These are phyloP conservation scores for Saccopteryx leptura DNA, from an alignment of 2,113 vertebrate species.

Conservation along the genomic window DNA sequence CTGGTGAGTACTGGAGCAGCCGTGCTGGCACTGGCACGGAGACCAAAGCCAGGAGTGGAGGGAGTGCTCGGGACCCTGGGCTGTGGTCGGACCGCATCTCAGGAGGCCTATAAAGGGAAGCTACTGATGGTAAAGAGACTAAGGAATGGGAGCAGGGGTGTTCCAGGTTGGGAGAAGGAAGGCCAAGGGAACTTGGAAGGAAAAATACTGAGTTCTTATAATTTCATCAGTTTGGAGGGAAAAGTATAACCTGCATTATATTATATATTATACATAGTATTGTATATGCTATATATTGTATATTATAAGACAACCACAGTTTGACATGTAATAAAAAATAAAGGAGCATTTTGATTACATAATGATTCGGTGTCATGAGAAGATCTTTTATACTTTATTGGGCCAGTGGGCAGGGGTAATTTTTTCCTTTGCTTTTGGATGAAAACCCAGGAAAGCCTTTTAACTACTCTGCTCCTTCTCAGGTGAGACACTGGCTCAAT, in stretches of 20 bases:
- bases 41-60: not conserved
- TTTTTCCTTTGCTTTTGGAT: not conserved
- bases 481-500: not conserved
- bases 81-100: not conserved
- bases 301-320: not conserved
- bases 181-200: not conserved
- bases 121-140: not conserved
- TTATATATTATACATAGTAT: not conserved
- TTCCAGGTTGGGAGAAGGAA: not conserved
- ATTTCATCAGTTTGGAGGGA: not conserved
- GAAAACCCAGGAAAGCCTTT: constrained; percentile 31
- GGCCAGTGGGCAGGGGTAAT: not conserved
- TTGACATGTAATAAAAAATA: not conserved
- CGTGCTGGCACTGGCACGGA: not conserved
- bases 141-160: not conserved
- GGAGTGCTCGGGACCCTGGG: not conserved
- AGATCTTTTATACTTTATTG: not conserved
- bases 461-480: not conserved
- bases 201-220: not conserved
- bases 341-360: not conserved
- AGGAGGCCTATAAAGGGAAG: not conserved
- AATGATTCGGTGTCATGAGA: not conserved
- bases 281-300: not conserved
- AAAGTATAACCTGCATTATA: not conserved
- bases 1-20: too few relatives aligned